These are phyloP conservation scores for Orthonychiurus folsomi DNA, from an alignment of 2,888 invertebrate species.

Conservation along the genomic window DNA sequence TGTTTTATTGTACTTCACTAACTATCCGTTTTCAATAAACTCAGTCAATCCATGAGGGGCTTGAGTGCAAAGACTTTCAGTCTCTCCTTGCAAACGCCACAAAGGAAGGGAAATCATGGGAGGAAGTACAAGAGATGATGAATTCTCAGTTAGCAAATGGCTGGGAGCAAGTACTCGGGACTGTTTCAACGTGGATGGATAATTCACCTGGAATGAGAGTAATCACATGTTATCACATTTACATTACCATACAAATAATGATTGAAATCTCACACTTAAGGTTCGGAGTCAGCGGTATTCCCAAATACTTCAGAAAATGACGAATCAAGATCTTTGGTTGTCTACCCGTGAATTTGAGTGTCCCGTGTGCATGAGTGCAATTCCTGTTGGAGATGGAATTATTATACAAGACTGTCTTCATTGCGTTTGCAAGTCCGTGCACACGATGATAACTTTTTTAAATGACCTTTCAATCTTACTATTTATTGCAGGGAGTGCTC, in stretches of 20 bases:
- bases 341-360: constrained; percentile 4
- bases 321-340: not conserved
- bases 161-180: not conserved
- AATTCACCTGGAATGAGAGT: not conserved
- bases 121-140: not conserved
- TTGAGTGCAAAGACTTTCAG: constrained; percentile 73
- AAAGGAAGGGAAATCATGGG: not conserved
- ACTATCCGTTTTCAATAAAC: not conserved
- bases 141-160: not conserved
- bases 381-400: constrained; percentile 58
- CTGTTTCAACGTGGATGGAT: not conserved
- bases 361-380: not conserved
- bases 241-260: no score
- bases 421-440: constrained; percentile 62
- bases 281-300: not conserved
- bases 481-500: constrained; percentile 58
- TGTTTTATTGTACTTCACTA: not conserved
- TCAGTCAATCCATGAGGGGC: constrained; percentile 59
- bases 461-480: no score
- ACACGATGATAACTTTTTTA: not conserved
- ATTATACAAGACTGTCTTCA: constrained; percentile 78
- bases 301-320: not conserved
- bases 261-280: no score
- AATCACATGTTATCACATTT: no score
- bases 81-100: constrained; percentile 51